Evolutionary conservation across 2,113 vertebrate genomes (phyloP), one percentile per base, ranked within the genome.

Genomic region (Serinus canaria): DNA sequence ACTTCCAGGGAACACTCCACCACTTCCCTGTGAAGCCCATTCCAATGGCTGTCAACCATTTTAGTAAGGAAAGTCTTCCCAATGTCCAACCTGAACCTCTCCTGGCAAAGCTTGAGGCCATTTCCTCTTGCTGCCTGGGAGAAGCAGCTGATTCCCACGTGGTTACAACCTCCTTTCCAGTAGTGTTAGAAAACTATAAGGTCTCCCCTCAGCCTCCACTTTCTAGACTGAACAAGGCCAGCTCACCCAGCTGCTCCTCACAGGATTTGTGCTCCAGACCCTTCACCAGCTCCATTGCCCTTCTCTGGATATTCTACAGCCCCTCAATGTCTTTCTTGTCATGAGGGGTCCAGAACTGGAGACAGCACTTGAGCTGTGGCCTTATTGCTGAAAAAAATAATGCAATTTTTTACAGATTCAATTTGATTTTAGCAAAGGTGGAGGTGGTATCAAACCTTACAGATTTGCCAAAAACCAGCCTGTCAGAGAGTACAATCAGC

Each of bases 101-200:
- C 25, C 21, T 58, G 12, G 18, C 6, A 43, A 35, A 80, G 4
- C 27, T 23, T 58, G 31, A 37, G 31, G 35, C 30, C 17, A 6
- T 64, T 64, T 73, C 17, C 11, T 35, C 50, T 64, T 50, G 14
- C 23, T 53, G 17, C 14, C 21, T 43, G 25, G 14, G 25, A 43
- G 31, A 35, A 56, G 21, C 41, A 35, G 17, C 7, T 0, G 0
- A 22, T 33, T 41, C 24, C 21, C 21, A 25, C 14, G 18, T 33
- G 50, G 11, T 22, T 64, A 15, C 35, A 49, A 1, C 17, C 35
- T 64, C 35, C 14, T 31, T 80, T 73, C 43, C 8, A 3, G 31
- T 22, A 31, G 11, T 3, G 56, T 15, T 33, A 64, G 50, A 43
- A 35, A 58, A 33, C 7, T 7, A 13, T 25, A 25, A 22, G 14